These are phyloP conservation scores for Elephas maximus DNA, from an alignment of 2,113 vertebrate species.

Conservation along the genomic window DNA sequence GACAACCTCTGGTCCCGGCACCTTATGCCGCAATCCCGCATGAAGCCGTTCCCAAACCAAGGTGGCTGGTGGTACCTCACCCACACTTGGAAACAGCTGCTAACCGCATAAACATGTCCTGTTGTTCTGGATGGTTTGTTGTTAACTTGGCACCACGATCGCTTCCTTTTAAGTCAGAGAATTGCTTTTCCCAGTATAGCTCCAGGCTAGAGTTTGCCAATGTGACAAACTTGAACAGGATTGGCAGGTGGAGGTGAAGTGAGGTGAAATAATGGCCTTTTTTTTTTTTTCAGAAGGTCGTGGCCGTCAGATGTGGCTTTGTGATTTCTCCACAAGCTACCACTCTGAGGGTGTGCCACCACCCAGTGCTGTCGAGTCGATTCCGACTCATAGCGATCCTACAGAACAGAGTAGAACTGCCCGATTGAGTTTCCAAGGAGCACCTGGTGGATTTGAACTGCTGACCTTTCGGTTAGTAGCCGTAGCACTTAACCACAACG, in stretches of 20 bases:
- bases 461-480: too few relatives aligned
- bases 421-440: too few relatives aligned
- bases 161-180: conserved; percentile 4
- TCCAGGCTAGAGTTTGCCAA: background rate
- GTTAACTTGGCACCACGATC: background rate
- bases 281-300: background rate
- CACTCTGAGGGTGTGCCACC: background rate
- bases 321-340: background rate
- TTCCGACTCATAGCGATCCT: too few relatives aligned
- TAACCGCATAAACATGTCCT: background rate
- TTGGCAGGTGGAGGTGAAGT: background rate
- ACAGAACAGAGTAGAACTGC: too few relatives aligned
- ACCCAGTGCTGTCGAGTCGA: too few relatives aligned
- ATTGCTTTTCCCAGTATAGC: background rate
- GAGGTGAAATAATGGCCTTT: background rate
- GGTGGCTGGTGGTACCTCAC: background rate
- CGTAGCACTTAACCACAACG: too few relatives aligned
- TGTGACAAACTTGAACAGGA: background rate
- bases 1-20: background rate
- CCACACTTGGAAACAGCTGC: background rate
- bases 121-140: background rate
- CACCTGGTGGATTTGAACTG: too few relatives aligned
- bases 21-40: background rate
- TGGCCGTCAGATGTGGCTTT: background rate
- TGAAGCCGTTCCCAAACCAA: background rate